Conservation (phyloP, 2,797 vertebrate species). For the Lepus oiostolus region DNA sequence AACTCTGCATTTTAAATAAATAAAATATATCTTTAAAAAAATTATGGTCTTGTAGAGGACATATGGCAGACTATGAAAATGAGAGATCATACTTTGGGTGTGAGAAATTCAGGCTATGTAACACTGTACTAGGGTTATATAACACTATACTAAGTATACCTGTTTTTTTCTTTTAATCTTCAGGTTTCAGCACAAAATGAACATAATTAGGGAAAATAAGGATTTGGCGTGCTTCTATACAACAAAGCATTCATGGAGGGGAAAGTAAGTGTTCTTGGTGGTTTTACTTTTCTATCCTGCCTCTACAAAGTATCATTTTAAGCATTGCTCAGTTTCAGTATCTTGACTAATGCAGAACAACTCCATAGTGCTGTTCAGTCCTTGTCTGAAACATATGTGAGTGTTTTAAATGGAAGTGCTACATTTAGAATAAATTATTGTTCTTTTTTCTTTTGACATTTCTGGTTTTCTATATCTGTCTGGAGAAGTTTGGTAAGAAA, state of each 20-base stretch:
- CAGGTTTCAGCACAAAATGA: conserved; percentile 97
- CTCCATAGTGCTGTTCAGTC: background rate
- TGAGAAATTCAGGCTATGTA: conserved; percentile 22
- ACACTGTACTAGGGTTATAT: background rate
- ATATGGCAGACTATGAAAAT: background rate
- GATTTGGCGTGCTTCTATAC: conserved; percentile 99
- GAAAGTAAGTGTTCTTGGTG: conserved; percentile 93
- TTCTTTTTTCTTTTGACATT: conserved; percentile 59
- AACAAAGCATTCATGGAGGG: conserved; percentile 99
- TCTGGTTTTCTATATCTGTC: conserved; percentile 31
- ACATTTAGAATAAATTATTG: conserved; percentile 36
- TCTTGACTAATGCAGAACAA: background rate
- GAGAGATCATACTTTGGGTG: background rate
- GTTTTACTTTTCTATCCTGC: conserved; percentile 45
- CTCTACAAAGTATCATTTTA: background rate
- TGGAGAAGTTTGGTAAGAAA: conserved; percentile 39
- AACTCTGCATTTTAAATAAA: no score
- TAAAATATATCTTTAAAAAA: background rate
- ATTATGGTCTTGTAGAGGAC: background rate
- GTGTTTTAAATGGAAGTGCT: conserved; percentile 12
- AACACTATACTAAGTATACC: background rate
- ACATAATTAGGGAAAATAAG: conserved; percentile 98
- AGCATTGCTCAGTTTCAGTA: background rate
- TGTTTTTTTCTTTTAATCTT: conserved; percentile 83
- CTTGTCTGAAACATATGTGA: background rate